Evolutionary conservation across 2,888 invertebrate species (phyloP), one percentile per base, ranked within the genome.

Genomic region (Lycophotia porphyrea): DNA sequence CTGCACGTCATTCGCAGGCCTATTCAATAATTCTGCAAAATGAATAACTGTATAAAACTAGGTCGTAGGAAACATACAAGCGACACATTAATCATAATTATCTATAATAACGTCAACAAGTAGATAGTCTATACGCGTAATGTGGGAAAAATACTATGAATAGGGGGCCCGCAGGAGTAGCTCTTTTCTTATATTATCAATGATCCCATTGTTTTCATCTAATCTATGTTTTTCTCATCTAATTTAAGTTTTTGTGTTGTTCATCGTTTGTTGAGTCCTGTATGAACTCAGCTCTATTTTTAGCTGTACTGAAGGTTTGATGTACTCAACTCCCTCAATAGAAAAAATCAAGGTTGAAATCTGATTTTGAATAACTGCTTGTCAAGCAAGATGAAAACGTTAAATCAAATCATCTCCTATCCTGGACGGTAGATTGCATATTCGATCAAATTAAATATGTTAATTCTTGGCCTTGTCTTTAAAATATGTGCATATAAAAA

Each of bases 131-230:
- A 66, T 86, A 66, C 61, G 61, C n/a, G 71, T 75, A 76, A 71
- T 80, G 84, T 84, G 86, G 77, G 86, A 86, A 86, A 82, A 76
- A 76, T 65, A 69, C 67, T 65, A 67, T 68, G 73, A 73, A 85
- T 76, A 72, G 71, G 36, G 60, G 72, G 58, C 49, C 82, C 21
- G 18, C 52, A 76, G 34, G 44, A 76, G 67, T 39, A 31, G 18
- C 9, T 39, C 42, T 36, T 55, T 65, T 70, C 47, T 42, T 34
- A 58, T 21, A 36, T 61, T 71, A 71, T 76, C 21, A 64, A 68
- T 81, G 21, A 11, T 65, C 1, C 67, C 15, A 82, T 85, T 82
- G 82, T 85, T 67, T 76, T 42, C 49, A 63, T 58, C 52, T 5
- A 61, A 58, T 63, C 49, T 66, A 65, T 72, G 39, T 80, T 60